A percentile compares a stretch with the other conserved stretches of the same genome.
These are phyloP conservation scores for Chondrilla cf. caribensis DNA, from an alignment of 37 sponge, comb jelly and placozoan species.

Conservation along the genomic window DNA sequence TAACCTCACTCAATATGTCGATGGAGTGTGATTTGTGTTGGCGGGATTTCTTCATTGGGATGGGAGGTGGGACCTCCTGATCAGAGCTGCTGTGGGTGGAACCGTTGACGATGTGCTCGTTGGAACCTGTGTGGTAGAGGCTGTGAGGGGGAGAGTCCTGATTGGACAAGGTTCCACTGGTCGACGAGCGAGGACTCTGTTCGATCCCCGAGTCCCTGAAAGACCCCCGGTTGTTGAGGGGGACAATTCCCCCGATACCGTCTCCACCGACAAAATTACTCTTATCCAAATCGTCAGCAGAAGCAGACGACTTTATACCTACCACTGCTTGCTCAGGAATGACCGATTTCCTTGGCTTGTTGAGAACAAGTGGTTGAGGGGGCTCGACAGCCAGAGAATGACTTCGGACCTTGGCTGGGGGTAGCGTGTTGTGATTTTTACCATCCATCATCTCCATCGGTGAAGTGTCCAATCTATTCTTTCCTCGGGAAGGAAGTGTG, in stretches of 20 bases:
- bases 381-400: neutral
- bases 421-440: neutral
- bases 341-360: conserved; percentile 3
- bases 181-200: conserved; percentile 18
- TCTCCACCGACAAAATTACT: neutral
- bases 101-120: neutral
- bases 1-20: too few relatives aligned
- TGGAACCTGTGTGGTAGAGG: conserved; percentile 4
- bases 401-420: neutral
- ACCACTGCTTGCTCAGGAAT: neutral
- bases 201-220: conserved; percentile 21
- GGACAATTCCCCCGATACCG: neutral
- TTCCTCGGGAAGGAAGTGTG: neutral
- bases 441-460: neutral
- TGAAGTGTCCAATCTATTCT: too few relatives aligned
- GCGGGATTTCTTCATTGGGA: neutral
- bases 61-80: conserved; percentile 3
- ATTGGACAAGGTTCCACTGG: neutral
- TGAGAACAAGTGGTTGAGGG: neutral
- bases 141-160: conserved; percentile 12
- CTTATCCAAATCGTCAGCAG: conserved; percentile 8
- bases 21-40: neutral
- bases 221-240: neutral
- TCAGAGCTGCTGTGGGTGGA: neutral
- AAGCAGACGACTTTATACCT: conserved; percentile 3